Evolutionary conservation across 2,888 invertebrate species (phyloP), one percentile per base, ranked within the genome.

Genomic region (Machimus atricapillus): DNA sequence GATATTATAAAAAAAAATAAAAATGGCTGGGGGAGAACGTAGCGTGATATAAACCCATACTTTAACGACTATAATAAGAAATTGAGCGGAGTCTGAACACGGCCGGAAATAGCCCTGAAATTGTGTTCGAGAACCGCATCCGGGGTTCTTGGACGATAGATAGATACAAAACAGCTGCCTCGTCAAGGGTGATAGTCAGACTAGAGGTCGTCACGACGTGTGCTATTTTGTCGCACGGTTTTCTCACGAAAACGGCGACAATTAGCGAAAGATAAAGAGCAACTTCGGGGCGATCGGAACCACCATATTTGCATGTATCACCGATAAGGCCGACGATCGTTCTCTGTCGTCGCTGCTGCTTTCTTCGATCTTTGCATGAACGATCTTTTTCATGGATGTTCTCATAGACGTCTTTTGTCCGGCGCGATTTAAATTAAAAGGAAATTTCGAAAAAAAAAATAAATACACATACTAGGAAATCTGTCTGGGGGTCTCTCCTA

Each of bases 41-140:
- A 52, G 52, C 52, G 52, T 52, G 52, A 52, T 52, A 7, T 16
- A 52, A 52, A 52, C 52, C 4, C 46, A 52, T 1, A 52, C 52
- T 66, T 66, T 23, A 12, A 12, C 27, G 19, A 66, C 4, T 23
- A 27, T 66, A 56, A 19, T 46, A 56, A 56, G 19, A 66, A 66
- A 66, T 23, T 66, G 27, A 23, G 23, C 66, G 23, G 66, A 23
- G 66, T 66, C 66, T 19, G 76, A 6, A 19, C 52, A 52, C 52
- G 34, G 14, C 76, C 76, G 76, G 76, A 76, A 76, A 76, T 76
- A 76, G 34, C 76, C 76, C 37, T 76, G 76, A 76, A 76, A 76
- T 76, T 40, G 19, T 76, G n/a, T 37, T 40, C 37, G 37, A 76
- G 40, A 76, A 76, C 40, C 76, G 34, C 37, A 76, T 40, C 66